A percentile compares a stretch with the other conserved stretches of the same genome.
These are phyloP conservation scores for Eilema griseolum DNA, from an alignment of 2,888 invertebrate genomes.

Conservation along the genomic window DNA sequence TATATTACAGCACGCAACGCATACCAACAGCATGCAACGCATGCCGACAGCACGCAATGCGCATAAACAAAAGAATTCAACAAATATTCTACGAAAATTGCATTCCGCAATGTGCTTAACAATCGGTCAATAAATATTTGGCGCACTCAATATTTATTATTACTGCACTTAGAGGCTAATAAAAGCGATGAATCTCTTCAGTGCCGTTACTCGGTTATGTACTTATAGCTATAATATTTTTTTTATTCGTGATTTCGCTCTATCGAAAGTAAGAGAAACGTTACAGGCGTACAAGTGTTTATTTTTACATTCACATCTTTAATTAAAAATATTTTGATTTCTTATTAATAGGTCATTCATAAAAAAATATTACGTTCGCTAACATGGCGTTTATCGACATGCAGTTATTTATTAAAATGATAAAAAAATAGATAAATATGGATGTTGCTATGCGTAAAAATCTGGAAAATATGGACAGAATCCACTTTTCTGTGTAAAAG, in stretches of 20 bases:
- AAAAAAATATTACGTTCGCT: too few species aligned
- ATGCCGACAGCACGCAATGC: not conserved
- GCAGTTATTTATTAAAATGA: too few species aligned
- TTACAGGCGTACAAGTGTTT: not conserved
- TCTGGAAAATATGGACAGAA: not conserved
- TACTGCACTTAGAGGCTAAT: not conserved
- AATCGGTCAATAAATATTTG: not conserved
- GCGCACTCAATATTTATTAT: not conserved
- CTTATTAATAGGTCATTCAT: too few species aligned
- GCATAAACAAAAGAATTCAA: not conserved
- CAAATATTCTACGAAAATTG: constrained; percentile 2
- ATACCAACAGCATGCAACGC: not conserved
- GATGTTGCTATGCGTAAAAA: too few species aligned
- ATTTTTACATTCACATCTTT: not conserved
- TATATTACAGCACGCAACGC: not conserved
- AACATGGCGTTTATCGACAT: too few species aligned
- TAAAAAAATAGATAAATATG: too few species aligned
- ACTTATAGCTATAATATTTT: too few species aligned
- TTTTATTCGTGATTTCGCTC: not conserved
- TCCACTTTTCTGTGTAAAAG: not conserved
- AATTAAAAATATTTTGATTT: not conserved
- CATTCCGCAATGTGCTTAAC: not conserved
- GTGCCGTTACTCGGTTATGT: not conserved
- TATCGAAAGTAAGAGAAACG: not conserved
- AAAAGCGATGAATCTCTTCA: not conserved